These are phyloP conservation scores for Poecile montanus DNA, from an alignment of 2,797 vertebrate genomes.

Conservation along the genomic window DNA sequence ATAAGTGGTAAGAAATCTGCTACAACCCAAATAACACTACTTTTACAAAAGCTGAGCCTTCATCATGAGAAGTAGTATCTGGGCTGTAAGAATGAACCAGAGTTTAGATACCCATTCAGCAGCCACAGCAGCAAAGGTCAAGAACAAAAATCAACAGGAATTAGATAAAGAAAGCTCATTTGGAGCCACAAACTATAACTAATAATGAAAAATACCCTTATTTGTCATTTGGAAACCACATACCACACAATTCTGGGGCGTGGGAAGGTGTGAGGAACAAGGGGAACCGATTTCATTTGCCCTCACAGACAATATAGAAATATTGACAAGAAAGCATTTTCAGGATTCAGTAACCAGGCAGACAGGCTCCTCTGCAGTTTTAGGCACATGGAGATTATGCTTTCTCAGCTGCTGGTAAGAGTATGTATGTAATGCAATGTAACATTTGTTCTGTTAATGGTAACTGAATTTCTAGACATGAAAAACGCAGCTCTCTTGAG, in stretches of 20 bases:
- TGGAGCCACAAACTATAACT: background rate
- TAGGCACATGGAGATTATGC: background rate
- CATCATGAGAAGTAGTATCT: background rate
- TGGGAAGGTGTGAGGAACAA: background rate
- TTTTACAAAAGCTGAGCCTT: background rate
- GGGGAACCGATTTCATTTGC: background rate
- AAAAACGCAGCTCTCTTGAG: conserved; percentile 2
- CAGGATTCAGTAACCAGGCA: background rate
- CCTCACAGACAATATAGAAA: background rate
- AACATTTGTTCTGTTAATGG: conserved; percentile 21
- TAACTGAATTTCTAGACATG: conserved; percentile 1
- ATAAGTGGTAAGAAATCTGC: background rate
- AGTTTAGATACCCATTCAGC: background rate
- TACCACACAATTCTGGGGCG: background rate
- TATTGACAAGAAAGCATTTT: background rate
- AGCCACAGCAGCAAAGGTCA: background rate
- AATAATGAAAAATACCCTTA: background rate
- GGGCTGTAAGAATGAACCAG: background rate
- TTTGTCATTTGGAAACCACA: background rate
- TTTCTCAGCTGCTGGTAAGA: background rate
- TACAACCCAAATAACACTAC: background rate
- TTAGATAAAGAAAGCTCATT: background rate
- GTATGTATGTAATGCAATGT: background rate
- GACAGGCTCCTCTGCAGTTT: background rate
- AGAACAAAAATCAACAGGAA: background rate